Conservation (phyloP, 1,140 invertebrate genomes). For the Dendroctonus ponderosae region DNA sequence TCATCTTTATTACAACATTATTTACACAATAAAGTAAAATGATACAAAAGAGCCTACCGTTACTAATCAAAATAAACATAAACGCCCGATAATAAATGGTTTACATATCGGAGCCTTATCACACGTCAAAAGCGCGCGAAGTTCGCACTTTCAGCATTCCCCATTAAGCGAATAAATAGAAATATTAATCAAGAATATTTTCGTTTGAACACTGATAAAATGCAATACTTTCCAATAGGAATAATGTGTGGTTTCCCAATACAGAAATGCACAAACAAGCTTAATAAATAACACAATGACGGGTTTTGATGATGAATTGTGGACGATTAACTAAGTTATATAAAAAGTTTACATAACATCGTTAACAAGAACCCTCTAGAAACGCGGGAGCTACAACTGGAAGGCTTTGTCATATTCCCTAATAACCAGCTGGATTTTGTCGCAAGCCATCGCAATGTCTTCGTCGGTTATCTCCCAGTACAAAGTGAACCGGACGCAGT, state of each 20-base stretch:
- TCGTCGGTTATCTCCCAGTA: constrained; percentile 66
- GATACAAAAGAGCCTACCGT: background rate
- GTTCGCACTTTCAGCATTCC: background rate
- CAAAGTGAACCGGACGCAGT: constrained; percentile 62
- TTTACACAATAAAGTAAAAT: background rate
- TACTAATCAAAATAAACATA: background rate
- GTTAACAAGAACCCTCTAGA: constrained; percentile 17
- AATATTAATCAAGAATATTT: background rate
- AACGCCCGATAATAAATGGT: background rate
- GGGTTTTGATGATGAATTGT: background rate
- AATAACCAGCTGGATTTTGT: constrained; percentile 63
- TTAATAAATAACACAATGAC: background rate
- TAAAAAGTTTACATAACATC: constrained; percentile 3
- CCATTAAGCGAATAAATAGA: background rate
- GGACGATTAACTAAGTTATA: background rate
- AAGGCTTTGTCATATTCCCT: constrained; percentile 52
- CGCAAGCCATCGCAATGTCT: constrained; percentile 62
- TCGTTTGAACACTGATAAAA: background rate
- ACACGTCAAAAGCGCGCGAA: background rate
- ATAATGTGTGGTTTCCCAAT: no score
- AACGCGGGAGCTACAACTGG: constrained; percentile 4
- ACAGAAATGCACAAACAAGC: background rate
- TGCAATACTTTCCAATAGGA: no score
- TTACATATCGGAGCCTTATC: background rate
- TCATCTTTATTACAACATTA: background rate